These are phyloP conservation scores for Dendrolimus kikuchii DNA, from an alignment of 1,140 invertebrate genomes.

Conservation along the genomic window DNA sequence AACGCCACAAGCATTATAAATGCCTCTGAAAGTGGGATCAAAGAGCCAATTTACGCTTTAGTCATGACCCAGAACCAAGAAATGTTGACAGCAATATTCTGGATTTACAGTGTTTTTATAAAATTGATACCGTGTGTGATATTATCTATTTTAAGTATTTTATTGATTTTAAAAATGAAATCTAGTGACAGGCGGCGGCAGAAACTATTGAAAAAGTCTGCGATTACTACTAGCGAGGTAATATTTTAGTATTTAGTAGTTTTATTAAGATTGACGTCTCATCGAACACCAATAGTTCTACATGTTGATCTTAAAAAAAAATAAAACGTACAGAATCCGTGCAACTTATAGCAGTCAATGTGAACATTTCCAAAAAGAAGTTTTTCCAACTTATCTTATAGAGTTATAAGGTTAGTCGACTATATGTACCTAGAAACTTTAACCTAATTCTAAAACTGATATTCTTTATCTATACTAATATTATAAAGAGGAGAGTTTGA, in stretches of 20 bases:
- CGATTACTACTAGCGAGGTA: conserved; percentile 57
- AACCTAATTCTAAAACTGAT: too few relatives aligned
- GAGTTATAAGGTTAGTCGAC: too few relatives aligned
- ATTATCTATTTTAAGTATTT: conserved; percentile 59
- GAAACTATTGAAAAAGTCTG: conserved; percentile 74
- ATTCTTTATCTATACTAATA: too few relatives aligned
- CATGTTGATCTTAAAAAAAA: too few relatives aligned
- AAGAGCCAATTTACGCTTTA: conserved; percentile 45
- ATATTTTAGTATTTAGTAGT: conserved; percentile 8
- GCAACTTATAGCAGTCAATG: too few relatives aligned
- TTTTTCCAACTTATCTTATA: too few relatives aligned
- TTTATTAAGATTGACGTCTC: not conserved
- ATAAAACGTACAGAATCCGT: too few relatives aligned
- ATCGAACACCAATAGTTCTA: too few relatives aligned
- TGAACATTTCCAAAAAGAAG: too few relatives aligned
- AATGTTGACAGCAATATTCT: conserved; percentile 60
- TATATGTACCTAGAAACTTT: too few relatives aligned
- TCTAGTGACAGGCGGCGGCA: conserved; percentile 81
- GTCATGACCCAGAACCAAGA: conserved; percentile 54
- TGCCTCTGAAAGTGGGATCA: not conserved
- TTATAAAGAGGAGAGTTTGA: too few relatives aligned
- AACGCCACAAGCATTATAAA: conserved; percentile 21
- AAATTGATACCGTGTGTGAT: conserved; percentile 66
- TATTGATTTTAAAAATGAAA: conserved; percentile 63
- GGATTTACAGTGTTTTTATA: conserved; percentile 67